Conservation (phyloP, 2,797 vertebrate genomes). For the Champsocephalus esox region DNA sequence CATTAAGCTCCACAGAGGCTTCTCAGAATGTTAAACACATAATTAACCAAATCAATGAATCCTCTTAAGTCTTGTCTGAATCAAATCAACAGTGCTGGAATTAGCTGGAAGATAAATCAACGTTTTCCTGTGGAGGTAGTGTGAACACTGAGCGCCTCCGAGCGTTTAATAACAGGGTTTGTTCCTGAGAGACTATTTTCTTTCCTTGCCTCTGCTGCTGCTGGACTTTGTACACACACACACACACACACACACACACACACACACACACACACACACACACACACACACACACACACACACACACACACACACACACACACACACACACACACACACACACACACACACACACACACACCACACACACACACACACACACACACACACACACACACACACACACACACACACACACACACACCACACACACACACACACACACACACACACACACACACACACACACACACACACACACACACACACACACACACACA, state of each 20-base stretch:
- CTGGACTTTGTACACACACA: slow-evolving; percentile 31
- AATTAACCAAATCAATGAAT: slow-evolving; percentile 54
- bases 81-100: slow-evolving; percentile 41
- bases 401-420: no score
- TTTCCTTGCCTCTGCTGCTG: slow-evolving; percentile 31
- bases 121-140: slow-evolving; percentile 27
- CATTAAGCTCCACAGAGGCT: slow-evolving; percentile 19
- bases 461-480: not conserved
- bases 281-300: no score
- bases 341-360: no score
- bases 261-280: no score
- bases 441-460: not conserved
- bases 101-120: slow-evolving; percentile 41
- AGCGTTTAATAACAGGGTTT: slow-evolving; percentile 54
- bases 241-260: slow-evolving; percentile 17
- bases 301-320: not conserved
- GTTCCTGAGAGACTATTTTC: slow-evolving; percentile 54
- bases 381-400: no score
- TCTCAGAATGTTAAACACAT: slow-evolving; percentile 33
- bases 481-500: no score
- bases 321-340: no score
- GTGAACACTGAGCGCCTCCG: slow-evolving; percentile 19
- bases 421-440: no score
- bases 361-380: no score
- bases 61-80: slow-evolving; percentile 17